A percentile compares a stretch with the other conserved stretches of the same genome.
phyloP scores from a whole-genome alignment of 2,888 invertebrate species.

The Agonopterix heracliana region DNA sequence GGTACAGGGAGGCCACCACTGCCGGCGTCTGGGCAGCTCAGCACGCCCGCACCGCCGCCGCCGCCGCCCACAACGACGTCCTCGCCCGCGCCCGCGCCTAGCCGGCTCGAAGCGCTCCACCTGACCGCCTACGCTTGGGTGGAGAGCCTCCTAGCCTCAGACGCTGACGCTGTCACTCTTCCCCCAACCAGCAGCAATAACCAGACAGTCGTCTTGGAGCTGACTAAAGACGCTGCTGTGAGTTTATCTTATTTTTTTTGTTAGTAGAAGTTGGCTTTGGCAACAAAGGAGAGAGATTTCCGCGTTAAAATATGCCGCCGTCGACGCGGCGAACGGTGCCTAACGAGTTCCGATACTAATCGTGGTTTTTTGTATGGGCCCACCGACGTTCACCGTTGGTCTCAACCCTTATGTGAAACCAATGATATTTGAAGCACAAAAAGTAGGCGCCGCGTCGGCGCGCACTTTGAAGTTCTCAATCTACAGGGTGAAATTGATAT shows the following conservation, averaged over 20 bases:
- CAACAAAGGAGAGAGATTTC: no score
- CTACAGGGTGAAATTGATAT: no score
- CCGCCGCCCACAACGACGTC: background rate
- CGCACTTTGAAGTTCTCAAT: no score
- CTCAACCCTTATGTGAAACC: no score
- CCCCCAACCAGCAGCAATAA: conserved; percentile 39
- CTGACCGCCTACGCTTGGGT: conserved; percentile 44
- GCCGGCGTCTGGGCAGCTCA: background rate
- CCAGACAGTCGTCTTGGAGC: conserved; percentile 34
- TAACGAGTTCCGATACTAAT: no score
- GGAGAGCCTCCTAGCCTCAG: conserved; percentile 30
- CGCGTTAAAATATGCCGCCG: no score
- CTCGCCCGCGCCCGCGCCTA: background rate
- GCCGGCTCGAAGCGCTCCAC: conserved; percentile 25
- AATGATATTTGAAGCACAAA: no score
- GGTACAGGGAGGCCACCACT: no score
- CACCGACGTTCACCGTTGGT: no score
- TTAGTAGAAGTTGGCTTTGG: background rate
- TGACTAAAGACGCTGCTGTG: conserved; percentile 34
- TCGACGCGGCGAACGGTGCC: no score
- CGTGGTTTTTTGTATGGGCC: no score
- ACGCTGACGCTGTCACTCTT: conserved; percentile 30
- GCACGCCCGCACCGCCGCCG: background rate
- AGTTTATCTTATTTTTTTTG: conserved; percentile 19
- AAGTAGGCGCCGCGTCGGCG: no score